phyloP scores from a whole-genome alignment of 1,140 invertebrate species.

The Drosophila nigromelanica region DNA sequence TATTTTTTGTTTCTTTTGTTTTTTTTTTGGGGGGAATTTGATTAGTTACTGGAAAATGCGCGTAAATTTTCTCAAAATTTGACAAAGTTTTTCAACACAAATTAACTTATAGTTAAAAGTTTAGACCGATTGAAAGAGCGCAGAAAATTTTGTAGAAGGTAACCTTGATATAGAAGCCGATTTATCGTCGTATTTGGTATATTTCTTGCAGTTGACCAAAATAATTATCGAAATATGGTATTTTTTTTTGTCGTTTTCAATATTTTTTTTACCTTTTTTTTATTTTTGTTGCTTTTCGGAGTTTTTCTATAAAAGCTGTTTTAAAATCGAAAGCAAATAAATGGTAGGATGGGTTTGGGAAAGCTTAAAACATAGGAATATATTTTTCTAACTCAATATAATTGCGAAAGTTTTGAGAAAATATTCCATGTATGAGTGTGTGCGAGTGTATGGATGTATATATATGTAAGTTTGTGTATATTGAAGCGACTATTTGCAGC shows the following conservation, averaged over 20 bases:
- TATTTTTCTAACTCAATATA: slow-evolving; percentile 12
- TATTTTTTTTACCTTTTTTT: slow-evolving; percentile 33
- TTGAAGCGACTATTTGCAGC: slow-evolving; percentile 2
- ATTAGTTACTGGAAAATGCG: slow-evolving; percentile 57
- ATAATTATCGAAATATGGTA: slow-evolving; percentile 17
- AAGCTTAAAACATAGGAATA: slow-evolving; percentile 9
- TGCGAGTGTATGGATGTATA: slow-evolving; percentile 25
- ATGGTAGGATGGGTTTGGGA: neutral
- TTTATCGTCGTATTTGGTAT: slow-evolving; percentile 35
- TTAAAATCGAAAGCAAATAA: slow-evolving; percentile 15
- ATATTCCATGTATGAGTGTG: slow-evolving; percentile 30
- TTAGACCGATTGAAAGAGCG: slow-evolving; percentile 59
- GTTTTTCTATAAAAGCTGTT: slow-evolving; percentile 15
- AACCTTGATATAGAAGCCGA: slow-evolving; percentile 36
- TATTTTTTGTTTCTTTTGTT: neutral
- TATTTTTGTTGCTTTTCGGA: neutral
- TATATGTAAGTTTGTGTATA: slow-evolving; percentile 23
- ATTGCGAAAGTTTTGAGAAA: slow-evolving; percentile 47
- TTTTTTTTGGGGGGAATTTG: neutral
- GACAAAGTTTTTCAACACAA: slow-evolving; percentile 53
- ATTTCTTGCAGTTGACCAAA: slow-evolving; percentile 5
- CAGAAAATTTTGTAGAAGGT: slow-evolving; percentile 49
- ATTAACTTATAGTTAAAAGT: slow-evolving; percentile 28
- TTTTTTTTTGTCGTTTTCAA: slow-evolving; percentile 24
- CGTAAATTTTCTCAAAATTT: slow-evolving; percentile 73